Evolutionary conservation across 1,140 invertebrate species (phyloP).

Genomic region (Stegodyphus mimosarum): DNA sequence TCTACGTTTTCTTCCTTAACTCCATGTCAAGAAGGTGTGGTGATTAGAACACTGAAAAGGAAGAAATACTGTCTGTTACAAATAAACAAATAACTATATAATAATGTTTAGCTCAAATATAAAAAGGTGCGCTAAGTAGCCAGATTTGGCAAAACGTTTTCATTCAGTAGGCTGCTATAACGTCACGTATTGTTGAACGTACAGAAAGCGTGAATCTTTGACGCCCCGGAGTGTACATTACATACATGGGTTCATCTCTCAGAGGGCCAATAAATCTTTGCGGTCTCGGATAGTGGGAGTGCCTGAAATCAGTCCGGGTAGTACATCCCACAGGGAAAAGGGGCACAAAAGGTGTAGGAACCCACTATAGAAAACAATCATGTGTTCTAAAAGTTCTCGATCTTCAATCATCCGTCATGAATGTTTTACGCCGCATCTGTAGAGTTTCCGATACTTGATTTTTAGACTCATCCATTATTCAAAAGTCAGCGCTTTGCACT

Average conservation of each 20-base stretch:
- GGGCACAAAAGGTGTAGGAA: constrained; percentile 31
- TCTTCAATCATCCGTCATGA: constrained; percentile 47
- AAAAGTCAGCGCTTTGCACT: constrained; percentile 19
- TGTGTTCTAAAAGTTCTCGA: constrained; percentile 25
- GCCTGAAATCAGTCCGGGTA: not conserved
- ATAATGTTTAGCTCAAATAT: no score
- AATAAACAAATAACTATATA: no score
- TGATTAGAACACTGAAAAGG: no score
- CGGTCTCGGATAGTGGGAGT: constrained; percentile 17
- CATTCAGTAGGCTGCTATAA: not conserved
- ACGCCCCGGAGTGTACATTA: not conserved
- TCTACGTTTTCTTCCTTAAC: no score
- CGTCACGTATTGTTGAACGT: constrained; percentile 18
- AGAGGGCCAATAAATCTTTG: constrained; percentile 49
- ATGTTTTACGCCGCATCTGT: constrained; percentile 31
- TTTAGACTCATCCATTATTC: constrained; percentile 37
- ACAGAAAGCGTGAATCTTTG: not conserved
- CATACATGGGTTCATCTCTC: not conserved
- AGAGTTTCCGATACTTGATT: constrained; percentile 20
- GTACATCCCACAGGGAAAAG: constrained; percentile 5
- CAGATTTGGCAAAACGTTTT: not conserved
- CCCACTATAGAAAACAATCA: constrained; percentile 28
- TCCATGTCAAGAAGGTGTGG: no score
- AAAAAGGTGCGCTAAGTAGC: no score
- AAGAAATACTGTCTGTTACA: no score